Conservation (phyloP, 2,888 invertebrate genomes). For the Oxyteleia sp. region DNA sequence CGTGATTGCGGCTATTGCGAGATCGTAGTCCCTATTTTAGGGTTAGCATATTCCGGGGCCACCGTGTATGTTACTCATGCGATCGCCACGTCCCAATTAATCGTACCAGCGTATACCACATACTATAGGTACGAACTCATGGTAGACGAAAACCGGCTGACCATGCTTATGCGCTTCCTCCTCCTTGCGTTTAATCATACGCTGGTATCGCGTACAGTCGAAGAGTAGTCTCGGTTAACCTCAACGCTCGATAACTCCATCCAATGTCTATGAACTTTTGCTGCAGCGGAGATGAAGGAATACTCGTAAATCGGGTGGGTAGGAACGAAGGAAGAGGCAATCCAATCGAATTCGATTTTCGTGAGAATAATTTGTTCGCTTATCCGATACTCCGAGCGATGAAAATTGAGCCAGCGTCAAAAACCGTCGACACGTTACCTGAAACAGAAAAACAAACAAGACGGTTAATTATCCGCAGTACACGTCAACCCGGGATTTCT, state of each 20-base stretch:
- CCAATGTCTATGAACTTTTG: constrained; percentile 33
- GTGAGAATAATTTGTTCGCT: constrained; percentile 15
- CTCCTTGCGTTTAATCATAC: constrained; percentile 76
- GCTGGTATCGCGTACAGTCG: constrained; percentile 43
- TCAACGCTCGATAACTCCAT: constrained; percentile 53
- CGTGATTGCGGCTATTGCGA: not conserved
- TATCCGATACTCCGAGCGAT: not conserved
- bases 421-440: constrained; percentile 14
- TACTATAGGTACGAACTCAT: constrained; percentile 77
- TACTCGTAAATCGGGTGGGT: constrained; percentile 1
- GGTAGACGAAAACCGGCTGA: constrained; percentile 71
- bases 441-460: constrained; percentile 28
- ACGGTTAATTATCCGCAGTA: constrained; percentile 30
- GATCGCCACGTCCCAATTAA: constrained; percentile 85
- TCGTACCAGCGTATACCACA: constrained; percentile 76
- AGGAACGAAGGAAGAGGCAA: not conserved
- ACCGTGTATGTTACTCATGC: constrained; percentile 77
- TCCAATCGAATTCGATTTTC: constrained; percentile 22
- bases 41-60: constrained; percentile 76
- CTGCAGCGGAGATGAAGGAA: constrained; percentile 16
- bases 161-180: constrained; percentile 46
- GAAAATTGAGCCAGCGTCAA: not conserved
- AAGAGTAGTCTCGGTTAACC: constrained; percentile 60
- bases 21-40: not conserved
- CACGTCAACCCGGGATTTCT: constrained; percentile 6